Conservation (phyloP, 2,113 vertebrate genomes). For the Calyptommatus sinebrachiatus region DNA sequence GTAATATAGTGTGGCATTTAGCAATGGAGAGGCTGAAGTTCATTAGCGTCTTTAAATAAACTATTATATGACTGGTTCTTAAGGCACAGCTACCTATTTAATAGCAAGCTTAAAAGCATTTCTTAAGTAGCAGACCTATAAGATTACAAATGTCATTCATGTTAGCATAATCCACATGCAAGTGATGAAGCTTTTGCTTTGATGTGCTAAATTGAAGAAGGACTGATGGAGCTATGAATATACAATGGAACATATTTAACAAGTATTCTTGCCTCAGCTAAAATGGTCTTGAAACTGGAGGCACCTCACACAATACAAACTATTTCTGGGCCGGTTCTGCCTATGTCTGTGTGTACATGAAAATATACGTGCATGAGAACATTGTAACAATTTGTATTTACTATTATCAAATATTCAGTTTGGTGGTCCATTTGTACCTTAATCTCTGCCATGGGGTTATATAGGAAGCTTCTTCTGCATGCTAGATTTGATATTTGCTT, state of each 20-base stretch:
- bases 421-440: conserved; percentile 7
- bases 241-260: conserved; percentile 90
- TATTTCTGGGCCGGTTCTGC: conserved; percentile 45
- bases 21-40: conserved; percentile 74
- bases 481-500: conserved; percentile 40
- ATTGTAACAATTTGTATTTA: conserved; percentile 40
- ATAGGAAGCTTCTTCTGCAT: conserved; percentile 18
- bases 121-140: conserved; percentile 84
- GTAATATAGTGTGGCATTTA: conserved; percentile 71
- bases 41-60: conserved; percentile 80
- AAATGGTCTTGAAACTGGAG: conserved; percentile 82
- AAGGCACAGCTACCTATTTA: conserved; percentile 76
- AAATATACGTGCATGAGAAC: too few species aligned
- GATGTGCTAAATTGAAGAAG: conserved; percentile 88
- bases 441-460: conserved; percentile 16
- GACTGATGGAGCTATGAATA: conserved; percentile 90
- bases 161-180: conserved; percentile 87
- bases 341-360: neutral
- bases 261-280: conserved; percentile 84
- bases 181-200: conserved; percentile 84
- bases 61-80: conserved; percentile 76
- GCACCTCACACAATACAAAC: conserved; percentile 78
- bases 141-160: conserved; percentile 87
- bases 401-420: conserved; percentile 52
- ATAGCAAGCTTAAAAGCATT: conserved; percentile 81